Evolutionary conservation across 2,888 invertebrate species (phyloP).

Genomic region (Protonemura montana): DNA sequence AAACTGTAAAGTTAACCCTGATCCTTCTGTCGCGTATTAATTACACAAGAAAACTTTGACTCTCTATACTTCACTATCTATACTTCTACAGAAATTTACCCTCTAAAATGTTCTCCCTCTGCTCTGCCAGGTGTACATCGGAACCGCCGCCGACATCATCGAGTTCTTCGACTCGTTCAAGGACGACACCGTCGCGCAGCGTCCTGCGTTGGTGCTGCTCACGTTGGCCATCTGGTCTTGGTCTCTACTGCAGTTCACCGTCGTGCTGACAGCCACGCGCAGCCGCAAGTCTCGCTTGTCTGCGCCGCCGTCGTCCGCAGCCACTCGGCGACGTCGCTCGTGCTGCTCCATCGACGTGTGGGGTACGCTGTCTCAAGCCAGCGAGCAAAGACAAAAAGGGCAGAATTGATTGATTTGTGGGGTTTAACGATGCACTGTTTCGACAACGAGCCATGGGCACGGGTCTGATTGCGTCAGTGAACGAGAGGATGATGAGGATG

Average conservation of each 20-base stretch:
- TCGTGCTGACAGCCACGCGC: constrained; percentile 90
- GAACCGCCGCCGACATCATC: constrained; percentile 94
- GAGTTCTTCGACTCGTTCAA: constrained; percentile 97
- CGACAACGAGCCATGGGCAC: too few species aligned
- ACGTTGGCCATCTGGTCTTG: constrained; percentile 92
- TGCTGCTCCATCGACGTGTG: constrained; percentile 87
- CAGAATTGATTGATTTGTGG: too few species aligned
- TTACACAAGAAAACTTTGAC: too few species aligned
- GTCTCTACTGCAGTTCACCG: constrained; percentile 92
- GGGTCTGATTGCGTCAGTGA: too few species aligned
- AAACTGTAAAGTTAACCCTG: too few species aligned
- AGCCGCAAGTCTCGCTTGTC: constrained; percentile 76
- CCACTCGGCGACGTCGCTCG: constrained; percentile 28
- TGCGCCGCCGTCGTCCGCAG: constrained; percentile 52
- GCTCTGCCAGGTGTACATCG: constrained; percentile 60
- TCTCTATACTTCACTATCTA: too few species aligned
- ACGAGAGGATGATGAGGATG: too few species aligned
- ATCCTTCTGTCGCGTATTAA: too few species aligned
- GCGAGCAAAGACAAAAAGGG: too few species aligned
- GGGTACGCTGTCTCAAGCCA: constrained; percentile 46
- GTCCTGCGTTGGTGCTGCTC: constrained; percentile 80
- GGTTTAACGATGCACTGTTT: too few species aligned
- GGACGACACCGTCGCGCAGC: constrained; percentile 81
- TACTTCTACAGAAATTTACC: too few species aligned
- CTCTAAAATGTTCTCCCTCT: not conserved